Percentiles rank a stretch among this genome's conserved stretches.
phyloP scores from a whole-genome alignment of 2,888 invertebrate species.

The Acrocera orbiculus region DNA sequence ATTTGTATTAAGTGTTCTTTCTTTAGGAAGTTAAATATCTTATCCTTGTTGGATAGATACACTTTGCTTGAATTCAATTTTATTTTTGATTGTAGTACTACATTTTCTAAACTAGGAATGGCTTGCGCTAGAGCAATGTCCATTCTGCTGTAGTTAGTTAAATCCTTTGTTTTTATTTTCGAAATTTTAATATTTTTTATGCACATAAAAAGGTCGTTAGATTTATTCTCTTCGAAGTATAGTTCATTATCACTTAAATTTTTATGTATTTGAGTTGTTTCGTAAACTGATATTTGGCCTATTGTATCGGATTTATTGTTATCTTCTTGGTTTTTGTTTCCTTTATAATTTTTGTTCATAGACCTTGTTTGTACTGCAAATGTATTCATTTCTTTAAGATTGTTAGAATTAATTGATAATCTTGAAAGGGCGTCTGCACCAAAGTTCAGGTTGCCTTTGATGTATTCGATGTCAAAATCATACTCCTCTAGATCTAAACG shows the following conservation, averaged over 20 bases:
- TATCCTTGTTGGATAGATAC: not conserved
- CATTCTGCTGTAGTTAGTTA: too few relatives aligned
- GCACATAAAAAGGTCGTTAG: too few relatives aligned
- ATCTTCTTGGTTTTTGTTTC: not conserved
- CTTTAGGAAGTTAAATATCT: not conserved
- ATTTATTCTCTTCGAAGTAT: too few relatives aligned
- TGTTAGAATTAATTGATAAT: constrained; percentile 14
- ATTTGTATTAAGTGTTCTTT: not conserved
- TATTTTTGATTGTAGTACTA: too few relatives aligned
- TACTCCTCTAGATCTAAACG: not conserved
- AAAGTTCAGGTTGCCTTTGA: not conserved
- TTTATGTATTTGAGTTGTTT: constrained; percentile 1
- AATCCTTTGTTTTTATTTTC: too few relatives aligned
- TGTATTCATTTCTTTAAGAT: constrained; percentile 14
- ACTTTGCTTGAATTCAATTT: constrained; percentile 1
- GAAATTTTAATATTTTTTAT: too few relatives aligned
- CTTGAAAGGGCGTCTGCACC: not conserved
- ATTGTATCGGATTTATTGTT: not conserved
- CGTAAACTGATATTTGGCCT: not conserved
- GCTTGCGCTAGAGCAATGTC: constrained; percentile 1
- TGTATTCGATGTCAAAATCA: not conserved
- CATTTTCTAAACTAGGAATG: not conserved
- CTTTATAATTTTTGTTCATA: constrained; percentile 1
- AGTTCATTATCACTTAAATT: too few relatives aligned
- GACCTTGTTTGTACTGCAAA: constrained; percentile 1